Evolutionary conservation across 2,888 invertebrate species (phyloP), one percentile per base, ranked within the genome.

Genomic region (Holacanthella duospinosa): DNA sequence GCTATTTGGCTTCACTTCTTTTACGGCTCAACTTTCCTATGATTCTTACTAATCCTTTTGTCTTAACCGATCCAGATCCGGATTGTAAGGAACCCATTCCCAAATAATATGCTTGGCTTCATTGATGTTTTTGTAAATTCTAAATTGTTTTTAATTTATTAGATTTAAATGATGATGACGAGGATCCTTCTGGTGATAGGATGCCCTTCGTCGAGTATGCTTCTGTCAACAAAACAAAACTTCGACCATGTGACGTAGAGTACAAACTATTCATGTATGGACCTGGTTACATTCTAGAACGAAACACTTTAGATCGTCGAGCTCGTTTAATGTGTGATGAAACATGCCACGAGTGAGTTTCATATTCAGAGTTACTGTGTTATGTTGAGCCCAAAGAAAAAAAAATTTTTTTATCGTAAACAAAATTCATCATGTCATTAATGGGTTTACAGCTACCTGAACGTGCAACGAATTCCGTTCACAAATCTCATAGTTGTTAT

Each of bases 251-350:
- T 76, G 93, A 93, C 76, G 83, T 89, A 76, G 85, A 88, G 76
- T 83, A 85, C 64, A 83, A 82, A 43, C 78, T 90, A 2, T 90
- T 85, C 75, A 83, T 69, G 9, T 69, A 67, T 68, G 74, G 72
- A 21, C 60, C 67, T 60, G 69, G 57, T 86, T 70, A 90, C 89
- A 78, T 91, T 89, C 28, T 80, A 89, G 1, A 91, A 90, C 79
- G 92, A 90, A 61, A 90, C 89, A 78, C 80, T 90, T 48, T 91
- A 89, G 43, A 92, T 90, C 76, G 92, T 91, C 76, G 90, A 90
- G 21, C n/a, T n/a, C 43, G n/a, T 9, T 21, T 21, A 2, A 21
- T 36, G n/a, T 59, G 59, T 44, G 43, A 59, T 24, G 25, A 59
- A 27, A 44, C 6, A 27, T 59, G 59, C 44, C 25, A 43, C 19